Base-by-base conservation (phyloP, 2,797 vertebrate species). In the Diglossa cyanea region DNA sequence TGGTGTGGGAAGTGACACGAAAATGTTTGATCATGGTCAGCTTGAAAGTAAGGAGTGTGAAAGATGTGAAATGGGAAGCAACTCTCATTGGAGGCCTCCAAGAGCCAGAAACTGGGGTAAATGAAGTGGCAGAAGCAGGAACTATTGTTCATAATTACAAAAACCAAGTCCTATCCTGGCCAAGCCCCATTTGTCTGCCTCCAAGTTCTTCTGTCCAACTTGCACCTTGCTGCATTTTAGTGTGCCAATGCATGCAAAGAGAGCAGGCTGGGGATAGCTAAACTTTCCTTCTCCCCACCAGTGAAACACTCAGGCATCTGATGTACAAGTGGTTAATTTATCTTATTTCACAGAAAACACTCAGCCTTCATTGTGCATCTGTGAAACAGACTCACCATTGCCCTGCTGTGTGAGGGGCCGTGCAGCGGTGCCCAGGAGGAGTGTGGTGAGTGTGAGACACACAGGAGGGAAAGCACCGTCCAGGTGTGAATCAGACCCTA, bases 1-100 rank as follows among this genome's bases (percentile, higher is more conserved):
- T 11, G 9, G 3, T 2, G 6, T 11, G 9, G 16, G 13, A 67
- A 66, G 35, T 45, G 33, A n/a, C 19, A 13, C 0, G 0, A 35
- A 50, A 31, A 4, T 44, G 23, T 61, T 61, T 77, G 16, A 39
- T 60, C 18, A 7, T 23, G 40, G 23, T 45, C 48, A 75, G 30
- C 24, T 54, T 79, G 35, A 42, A 88, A 77, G 44, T 57, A 74
- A 61, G 47, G 25, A 77, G 13, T 3, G 11, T 60, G 57, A 50
- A 54, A 57, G 39, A 47, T 5, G 4, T 25, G 25, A 82, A 88
- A 84, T 8, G 15, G 42, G 18, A 7, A 4, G 13, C 40, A 86
- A 31, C 6, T 61, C 37, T 10, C 24, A 48, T 25, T 1, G 1
- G 54, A 58, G 48, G 39, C 9, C 60, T 90, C 53, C 0, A 0